Percentiles rank a stretch among this genome's conserved stretches.
Conservation (phyloP, 1,140 invertebrate genomes). For the Heliconius eleuchia region DNA sequence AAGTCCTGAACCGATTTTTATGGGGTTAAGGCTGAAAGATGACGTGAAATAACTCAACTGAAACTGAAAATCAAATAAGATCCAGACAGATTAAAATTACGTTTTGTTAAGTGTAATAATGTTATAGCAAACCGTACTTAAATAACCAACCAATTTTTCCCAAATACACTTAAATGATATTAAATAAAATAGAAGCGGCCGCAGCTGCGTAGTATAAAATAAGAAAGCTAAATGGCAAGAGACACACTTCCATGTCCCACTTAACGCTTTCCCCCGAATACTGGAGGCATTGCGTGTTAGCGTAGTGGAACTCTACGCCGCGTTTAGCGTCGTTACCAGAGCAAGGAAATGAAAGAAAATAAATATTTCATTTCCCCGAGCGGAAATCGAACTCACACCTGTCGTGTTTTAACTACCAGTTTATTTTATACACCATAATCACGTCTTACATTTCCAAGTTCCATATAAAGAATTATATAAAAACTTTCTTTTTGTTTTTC, state of each 20-base stretch:
- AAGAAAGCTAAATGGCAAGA: too few species aligned
- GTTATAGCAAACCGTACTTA: too few species aligned
- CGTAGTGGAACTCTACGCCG: background rate
- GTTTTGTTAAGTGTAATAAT: too few species aligned
- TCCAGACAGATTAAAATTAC: too few species aligned
- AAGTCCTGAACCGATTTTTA: too few species aligned
- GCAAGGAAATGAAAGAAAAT: background rate
- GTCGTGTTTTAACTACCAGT: background rate
- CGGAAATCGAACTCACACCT: background rate
- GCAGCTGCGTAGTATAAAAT: too few species aligned
- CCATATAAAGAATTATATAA: background rate
- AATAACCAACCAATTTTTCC: too few species aligned
- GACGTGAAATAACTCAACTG: too few species aligned
- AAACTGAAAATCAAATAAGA: too few species aligned
- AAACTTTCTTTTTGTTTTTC: constrained; percentile 31
- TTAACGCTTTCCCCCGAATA: background rate
- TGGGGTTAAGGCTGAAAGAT: too few species aligned
- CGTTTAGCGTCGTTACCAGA: background rate
- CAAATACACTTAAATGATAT: too few species aligned
- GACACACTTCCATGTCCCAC: background rate
- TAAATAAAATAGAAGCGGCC: too few species aligned
- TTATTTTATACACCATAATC: background rate
- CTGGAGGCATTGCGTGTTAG: background rate
- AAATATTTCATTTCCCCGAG: background rate
- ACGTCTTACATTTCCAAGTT: background rate